These are phyloP conservation scores for Caenorhabditis sp. DNA, from an alignment of 2,888 invertebrate genomes.

Conservation along the genomic window DNA sequence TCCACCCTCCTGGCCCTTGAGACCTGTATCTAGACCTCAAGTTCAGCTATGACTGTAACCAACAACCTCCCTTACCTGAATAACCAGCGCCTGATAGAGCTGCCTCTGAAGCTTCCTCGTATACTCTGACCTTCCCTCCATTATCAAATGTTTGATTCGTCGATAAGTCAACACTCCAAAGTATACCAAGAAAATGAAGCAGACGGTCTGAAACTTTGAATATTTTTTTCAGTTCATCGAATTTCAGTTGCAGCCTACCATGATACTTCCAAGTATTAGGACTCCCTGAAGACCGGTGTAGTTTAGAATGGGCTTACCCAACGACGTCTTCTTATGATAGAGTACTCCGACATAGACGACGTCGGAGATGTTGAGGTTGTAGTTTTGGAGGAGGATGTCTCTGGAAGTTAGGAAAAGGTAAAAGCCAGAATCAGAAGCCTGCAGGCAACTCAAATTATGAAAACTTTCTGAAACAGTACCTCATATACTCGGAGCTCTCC, in stretches of 20 bases:
- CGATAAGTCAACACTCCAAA: constrained; percentile 31
- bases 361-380: constrained; percentile 19
- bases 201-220: constrained; percentile 33
- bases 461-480: constrained; percentile 3
- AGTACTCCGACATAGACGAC: constrained; percentile 32
- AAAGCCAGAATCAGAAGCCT: no score
- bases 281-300: constrained; percentile 11
- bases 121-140: constrained; percentile 46
- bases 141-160: constrained; percentile 25
- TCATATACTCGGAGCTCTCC: constrained; percentile 30
- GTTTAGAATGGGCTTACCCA: background rate
- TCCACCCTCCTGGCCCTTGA: no score
- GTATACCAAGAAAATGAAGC: constrained; percentile 29
- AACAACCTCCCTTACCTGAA: constrained; percentile 33
- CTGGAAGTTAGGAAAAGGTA: no score
- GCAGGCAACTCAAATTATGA: no score
- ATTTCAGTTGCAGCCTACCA: background rate
- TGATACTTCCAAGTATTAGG: constrained; percentile 24
- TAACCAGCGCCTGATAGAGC: constrained; percentile 47
- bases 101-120: constrained; percentile 49
- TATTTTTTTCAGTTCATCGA: background rate
- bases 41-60: no score
- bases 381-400: constrained; percentile 5
- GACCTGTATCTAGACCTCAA: no score
- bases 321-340: constrained; percentile 19